Percentiles rank a stretch among this genome's conserved stretches.
phyloP scores from a whole-genome alignment of 2,113 vertebrate genomes.

The Nyctibius bracteatus region DNA sequence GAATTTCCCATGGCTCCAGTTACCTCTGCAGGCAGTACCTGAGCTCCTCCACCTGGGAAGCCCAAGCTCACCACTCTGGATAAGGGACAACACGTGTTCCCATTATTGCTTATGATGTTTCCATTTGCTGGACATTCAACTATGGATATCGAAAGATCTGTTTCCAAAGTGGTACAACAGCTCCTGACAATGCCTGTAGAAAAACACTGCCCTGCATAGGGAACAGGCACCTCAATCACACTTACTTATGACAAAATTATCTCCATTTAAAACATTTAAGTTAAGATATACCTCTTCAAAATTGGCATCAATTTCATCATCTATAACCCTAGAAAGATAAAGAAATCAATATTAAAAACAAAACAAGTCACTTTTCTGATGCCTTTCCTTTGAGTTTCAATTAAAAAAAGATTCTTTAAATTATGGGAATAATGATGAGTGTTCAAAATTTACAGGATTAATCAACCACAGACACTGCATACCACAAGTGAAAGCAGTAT shows the following conservation, averaged over 20 bases:
- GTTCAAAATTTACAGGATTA: background rate
- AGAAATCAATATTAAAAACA: background rate
- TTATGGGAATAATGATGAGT: background rate
- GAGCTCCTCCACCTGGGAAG: background rate
- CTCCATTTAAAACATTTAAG: background rate
- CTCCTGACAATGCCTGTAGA: background rate
- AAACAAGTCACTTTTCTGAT: background rate
- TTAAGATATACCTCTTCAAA: slow-evolving; percentile 71
- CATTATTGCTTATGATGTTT: background rate
- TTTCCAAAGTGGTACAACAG: background rate
- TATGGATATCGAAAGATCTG: background rate
- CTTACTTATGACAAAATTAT: background rate
- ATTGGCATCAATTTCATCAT: slow-evolving; percentile 75
- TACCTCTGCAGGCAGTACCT: background rate
- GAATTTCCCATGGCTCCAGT: background rate
- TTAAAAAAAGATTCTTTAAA: background rate
- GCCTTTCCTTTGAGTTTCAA: background rate
- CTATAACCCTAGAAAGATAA: slow-evolving; percentile 70
- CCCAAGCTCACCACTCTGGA: background rate
- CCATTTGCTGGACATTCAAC: background rate
- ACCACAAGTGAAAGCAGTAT: background rate
- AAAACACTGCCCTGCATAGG: background rate
- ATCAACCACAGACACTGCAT: background rate
- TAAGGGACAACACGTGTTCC: background rate
- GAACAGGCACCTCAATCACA: background rate